Evolutionary conservation across 2,113 vertebrate genomes (phyloP), one percentile per base, ranked within the genome.

Genomic region (Genyomyrus donnyi): DNA sequence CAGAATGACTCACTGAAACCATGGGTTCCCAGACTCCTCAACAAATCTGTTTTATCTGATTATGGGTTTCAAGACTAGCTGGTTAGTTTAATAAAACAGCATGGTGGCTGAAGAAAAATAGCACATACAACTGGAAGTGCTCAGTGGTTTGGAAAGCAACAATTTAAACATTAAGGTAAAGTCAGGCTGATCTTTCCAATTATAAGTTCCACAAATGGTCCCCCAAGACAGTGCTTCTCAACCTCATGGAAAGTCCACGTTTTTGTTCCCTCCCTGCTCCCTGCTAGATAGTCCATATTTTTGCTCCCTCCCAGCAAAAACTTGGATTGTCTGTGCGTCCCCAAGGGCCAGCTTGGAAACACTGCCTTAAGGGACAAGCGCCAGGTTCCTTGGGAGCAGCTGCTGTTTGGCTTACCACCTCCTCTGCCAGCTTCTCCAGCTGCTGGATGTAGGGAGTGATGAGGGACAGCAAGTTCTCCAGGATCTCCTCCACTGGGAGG

Each of bases 361-460:
- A 31, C 27, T 66, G 10, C n/a, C 62, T 70, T 1, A 39, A 58
- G 49, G 50, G 24, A 9, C 17, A 35, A 39, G 2, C n/a, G 3
- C 5, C 7, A 21, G 45, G 80, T 35, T 19, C 39, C 3, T 24
- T 17, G 0, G 1, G 17, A 85, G 21, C 3, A 45, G 19, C 27
- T 8, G 0, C 8, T 45, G 19, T 7, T 48, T 5, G 83, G 93
- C 95, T 94, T 94, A 99, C 98, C 93, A 95, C 95, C 93, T 98
- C 97, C 0, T 97, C 97, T 80, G 96, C 96, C 93, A 99, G 94
- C 66, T 97, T 95, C 90, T 98, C 98, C 94, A 99, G 96, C 91
- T 97, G 97, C 95, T 98, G 98, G 93, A 99, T 94, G 89, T 99
- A 98, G 85, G 98, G 98, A 0, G 96, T 97, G 94, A 99, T 97